phyloP scores from a whole-genome alignment of 2,113 vertebrate genomes.

The Rhea americana region DNA sequence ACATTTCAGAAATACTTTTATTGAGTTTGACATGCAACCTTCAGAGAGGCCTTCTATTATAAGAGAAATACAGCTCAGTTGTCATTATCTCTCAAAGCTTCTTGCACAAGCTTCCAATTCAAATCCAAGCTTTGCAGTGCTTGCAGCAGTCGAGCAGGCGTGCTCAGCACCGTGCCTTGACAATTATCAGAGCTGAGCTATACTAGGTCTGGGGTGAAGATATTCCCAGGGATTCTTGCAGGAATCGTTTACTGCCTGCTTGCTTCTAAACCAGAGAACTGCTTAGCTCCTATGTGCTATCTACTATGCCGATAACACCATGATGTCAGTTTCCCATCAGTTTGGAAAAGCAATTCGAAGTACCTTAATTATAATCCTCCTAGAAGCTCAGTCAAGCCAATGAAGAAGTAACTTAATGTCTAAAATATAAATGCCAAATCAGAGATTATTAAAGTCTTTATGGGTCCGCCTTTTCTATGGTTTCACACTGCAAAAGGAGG shows the following conservation, averaged over 20 bases:
- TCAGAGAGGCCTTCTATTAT: not conserved
- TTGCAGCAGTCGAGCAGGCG: not conserved
- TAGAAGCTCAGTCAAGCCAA: not conserved
- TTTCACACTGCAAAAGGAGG: not conserved
- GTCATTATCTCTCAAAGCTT: not conserved
- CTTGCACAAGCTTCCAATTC: not conserved
- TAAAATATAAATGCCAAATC: not conserved
- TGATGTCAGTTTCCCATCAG: not conserved
- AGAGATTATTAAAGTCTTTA: not conserved
- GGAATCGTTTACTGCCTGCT: not conserved
- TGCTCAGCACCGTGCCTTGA: not conserved
- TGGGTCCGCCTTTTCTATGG: not conserved
- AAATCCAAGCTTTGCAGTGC: not conserved
- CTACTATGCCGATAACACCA: not conserved
- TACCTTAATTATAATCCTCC: not conserved
- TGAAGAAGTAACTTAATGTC: not conserved
- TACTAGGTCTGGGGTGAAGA: not conserved
- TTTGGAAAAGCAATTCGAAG: not conserved
- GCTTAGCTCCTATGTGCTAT: accelerated
- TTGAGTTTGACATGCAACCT: accelerated
- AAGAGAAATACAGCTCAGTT: not conserved
- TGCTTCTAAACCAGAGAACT: not conserved
- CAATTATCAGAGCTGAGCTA: not conserved
- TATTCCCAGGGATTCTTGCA: not conserved
- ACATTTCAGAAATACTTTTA: not conserved